Evolutionary conservation across 2,797 vertebrate genomes (phyloP).

Genomic region (Apodemus agrarius): DNA sequence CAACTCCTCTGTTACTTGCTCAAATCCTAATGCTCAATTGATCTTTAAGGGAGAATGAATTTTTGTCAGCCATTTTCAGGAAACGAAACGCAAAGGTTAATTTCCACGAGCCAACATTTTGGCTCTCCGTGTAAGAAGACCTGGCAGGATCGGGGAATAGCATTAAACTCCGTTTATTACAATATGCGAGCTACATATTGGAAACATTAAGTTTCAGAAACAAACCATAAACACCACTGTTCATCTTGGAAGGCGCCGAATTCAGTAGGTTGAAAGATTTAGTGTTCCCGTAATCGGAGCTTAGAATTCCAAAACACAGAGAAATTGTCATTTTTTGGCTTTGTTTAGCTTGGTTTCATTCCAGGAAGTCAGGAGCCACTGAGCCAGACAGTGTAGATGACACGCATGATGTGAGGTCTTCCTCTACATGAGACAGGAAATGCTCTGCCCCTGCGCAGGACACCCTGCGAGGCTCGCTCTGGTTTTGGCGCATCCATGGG

Average conservation of each 20-base stretch:
- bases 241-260: constrained; percentile 49
- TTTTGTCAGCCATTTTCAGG: constrained; percentile 26
- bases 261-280: constrained; percentile 74
- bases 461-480: neutral
- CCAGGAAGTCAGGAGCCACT: constrained; percentile 83
- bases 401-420: constrained; percentile 66
- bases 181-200: neutral
- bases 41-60: neutral
- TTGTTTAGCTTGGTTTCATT: constrained; percentile 79
- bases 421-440: constrained; percentile 77
- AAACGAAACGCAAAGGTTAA: neutral
- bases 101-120: constrained; percentile 48
- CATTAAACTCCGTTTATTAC: neutral
- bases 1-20: constrained; percentile 9
- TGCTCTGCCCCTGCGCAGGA: neutral
- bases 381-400: constrained; percentile 72
- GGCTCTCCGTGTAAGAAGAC: neutral
- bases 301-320: constrained; percentile 75
- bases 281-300: constrained; percentile 71
- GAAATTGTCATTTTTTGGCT: constrained; percentile 73
- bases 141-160: constrained; percentile 10
- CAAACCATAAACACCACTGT: constrained; percentile 33
- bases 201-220: neutral
- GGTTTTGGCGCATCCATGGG: constrained; percentile 40
- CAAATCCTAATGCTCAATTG: neutral